These are phyloP conservation scores for Cephalopterus ornatus DNA, from an alignment of 2,113 vertebrate species.

Conservation along the genomic window DNA sequence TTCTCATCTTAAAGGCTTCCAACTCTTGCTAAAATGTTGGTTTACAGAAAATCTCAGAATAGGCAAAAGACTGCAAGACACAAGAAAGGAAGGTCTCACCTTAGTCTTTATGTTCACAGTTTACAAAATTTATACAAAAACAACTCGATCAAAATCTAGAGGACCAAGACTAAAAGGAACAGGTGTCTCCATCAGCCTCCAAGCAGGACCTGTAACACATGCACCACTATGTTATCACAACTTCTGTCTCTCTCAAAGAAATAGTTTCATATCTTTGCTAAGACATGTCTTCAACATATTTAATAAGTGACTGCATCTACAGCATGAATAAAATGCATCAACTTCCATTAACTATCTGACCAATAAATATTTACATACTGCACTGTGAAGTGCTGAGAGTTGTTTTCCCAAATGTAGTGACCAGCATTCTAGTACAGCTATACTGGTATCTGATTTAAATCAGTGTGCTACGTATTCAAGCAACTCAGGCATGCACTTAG, in stretches of 20 bases:
- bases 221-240: neutral
- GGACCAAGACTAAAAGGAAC: neutral
- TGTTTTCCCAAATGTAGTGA: neutral
- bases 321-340: neutral
- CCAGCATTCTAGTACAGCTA: neutral
- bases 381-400: neutral
- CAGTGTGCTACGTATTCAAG: neutral
- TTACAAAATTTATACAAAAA: neutral
- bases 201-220: neutral
- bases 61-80: neutral
- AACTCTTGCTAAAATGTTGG: neutral
- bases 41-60: neutral
- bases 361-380: neutral
- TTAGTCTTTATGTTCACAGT: neutral
- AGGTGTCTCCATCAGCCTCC: neutral
- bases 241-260: neutral
- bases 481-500: neutral
- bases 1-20: neutral
- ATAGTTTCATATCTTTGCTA: neutral
- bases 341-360: neutral
- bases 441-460: neutral
- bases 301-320: neutral
- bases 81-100: neutral
- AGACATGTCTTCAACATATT: neutral
- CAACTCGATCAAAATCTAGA: neutral